Evolutionary conservation across 2,113 vertebrate species (phyloP), one percentile per base, ranked within the genome.

Genomic region (Pollachius pollachius): DNA sequence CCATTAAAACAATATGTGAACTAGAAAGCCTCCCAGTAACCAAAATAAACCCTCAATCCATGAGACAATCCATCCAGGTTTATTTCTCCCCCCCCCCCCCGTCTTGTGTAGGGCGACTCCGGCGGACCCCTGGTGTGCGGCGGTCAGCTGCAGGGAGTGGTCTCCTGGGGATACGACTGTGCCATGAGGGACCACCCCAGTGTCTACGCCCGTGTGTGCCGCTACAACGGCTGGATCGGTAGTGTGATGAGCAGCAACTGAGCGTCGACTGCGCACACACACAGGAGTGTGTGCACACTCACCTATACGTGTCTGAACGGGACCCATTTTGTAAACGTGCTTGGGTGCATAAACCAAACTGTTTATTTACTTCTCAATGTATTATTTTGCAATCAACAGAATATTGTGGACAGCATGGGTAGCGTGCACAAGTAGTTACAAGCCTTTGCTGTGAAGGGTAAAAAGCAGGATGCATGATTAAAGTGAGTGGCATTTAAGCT

Each of bases 131-230:
- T 94, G 62, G 92, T 90, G 34, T 94, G 93, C 54, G 76, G 87
- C 0, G 87, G 91, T 5, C 0, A 89, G 79, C 89, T 94, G 65
- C 94, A 95, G 76, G 92, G 93, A 59, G 81, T 94, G 37, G 92
- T 94, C 27, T 94, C 94, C 65, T 94, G 94, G 92, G 93, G 91
- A 13, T 75, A 84, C 0, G 91, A 93, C 27, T 94, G 93, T 11
- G 93, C 92, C 1, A 74, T 78, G 82, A 18, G 2, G 61, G 90
- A 88, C 70, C 88, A 90, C 12, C 92, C 93, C 0, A 92, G 92
- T 0, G 90, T 94, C 59, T 94, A 93, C 64, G 88, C 89, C 62
- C 92, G 89, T 5, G 90, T 94, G 17, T 93, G 92, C 80, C 91
- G 88, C 77, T 94, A 85, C 23, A 82, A 89, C 78, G 79, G 85